A percentile compares a stretch with the other conserved stretches of the same genome.
Evolutionary conservation across 23 tunicate species (phyloP).

Genomic region (Botrylloides violaceus): DNA sequence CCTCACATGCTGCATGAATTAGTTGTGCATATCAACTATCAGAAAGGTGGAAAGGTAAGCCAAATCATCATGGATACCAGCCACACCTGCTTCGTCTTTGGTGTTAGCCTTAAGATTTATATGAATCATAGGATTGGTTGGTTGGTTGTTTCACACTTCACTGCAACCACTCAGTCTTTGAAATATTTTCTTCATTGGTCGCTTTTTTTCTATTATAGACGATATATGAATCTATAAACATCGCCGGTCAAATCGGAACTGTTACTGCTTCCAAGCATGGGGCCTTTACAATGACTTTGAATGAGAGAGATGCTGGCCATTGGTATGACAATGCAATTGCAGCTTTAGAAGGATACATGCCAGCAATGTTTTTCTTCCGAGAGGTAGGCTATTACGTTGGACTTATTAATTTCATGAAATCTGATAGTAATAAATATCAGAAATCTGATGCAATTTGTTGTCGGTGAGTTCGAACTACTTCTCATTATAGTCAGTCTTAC

Average conservation of each 20-base stretch:
- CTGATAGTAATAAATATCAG: neutral
- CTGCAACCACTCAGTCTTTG: no score
- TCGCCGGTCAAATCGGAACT: neutral
- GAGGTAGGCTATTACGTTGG: neutral
- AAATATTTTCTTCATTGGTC: neutral
- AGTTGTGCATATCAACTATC: neutral
- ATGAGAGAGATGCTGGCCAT: constrained; percentile 4
- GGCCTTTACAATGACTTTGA: neutral
- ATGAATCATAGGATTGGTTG: no score
- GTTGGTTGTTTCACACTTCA: no score
- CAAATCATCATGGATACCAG: no score
- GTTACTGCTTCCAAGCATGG: neutral
- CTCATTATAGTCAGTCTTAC: no score
- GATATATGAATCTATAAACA: neutral
- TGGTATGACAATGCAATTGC: neutral
- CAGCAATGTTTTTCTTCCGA: neutral
- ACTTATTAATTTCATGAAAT: neutral
- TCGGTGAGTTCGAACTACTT: no score
- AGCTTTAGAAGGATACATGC: neutral
- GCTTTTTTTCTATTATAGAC: no score
- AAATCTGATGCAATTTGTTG: no score
- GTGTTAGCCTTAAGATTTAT: no score
- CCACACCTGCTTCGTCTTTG: no score
- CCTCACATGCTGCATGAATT: constrained; percentile 28
- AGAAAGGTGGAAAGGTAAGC: neutral